These are phyloP conservation scores for Panopea generosa DNA, from an alignment of 2,888 invertebrate genomes.

Conservation along the genomic window DNA sequence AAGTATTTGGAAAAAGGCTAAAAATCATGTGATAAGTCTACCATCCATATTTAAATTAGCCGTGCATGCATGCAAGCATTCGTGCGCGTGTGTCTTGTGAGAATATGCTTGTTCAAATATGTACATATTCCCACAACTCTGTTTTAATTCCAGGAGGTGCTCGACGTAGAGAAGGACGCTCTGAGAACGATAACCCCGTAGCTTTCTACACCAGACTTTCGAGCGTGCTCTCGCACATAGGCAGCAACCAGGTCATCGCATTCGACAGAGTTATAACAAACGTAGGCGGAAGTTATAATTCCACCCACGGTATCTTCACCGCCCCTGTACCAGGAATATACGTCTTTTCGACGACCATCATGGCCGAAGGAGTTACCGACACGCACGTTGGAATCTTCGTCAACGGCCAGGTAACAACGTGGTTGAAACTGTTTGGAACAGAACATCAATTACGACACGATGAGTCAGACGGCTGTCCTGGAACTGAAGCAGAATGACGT, in stretches of 20 bases:
- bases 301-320: slow-evolving; percentile 12
- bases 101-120: too few species aligned
- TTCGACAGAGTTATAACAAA: slow-evolving; percentile 30
- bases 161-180: too few species aligned
- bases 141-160: too few species aligned
- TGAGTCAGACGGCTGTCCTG: slow-evolving; percentile 38
- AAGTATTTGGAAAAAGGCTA: too few species aligned
- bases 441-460: slow-evolving; percentile 40
- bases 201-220: slow-evolving; percentile 34
- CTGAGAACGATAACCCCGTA: slow-evolving; percentile 14
- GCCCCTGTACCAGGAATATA: slow-evolving; percentile 32
- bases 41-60: too few species aligned
- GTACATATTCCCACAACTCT: too few species aligned
- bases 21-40: too few species aligned
- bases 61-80: too few species aligned
- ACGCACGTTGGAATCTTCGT: slow-evolving; percentile 39
- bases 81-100: too few species aligned
- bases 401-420: slow-evolving; percentile 23
- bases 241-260: slow-evolving; percentile 11
- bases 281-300: slow-evolving; percentile 23
- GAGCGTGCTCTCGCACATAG: neutral
- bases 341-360: slow-evolving; percentile 30
- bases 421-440: slow-evolving; percentile 32
- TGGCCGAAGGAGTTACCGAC: slow-evolving; percentile 5
- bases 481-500: slow-evolving; percentile 24